A percentile compares a stretch with the other conserved stretches of the same genome.
Evolutionary conservation across 2,888 invertebrate genomes (phyloP).

Genomic region (Plagodis dolabraria): DNA sequence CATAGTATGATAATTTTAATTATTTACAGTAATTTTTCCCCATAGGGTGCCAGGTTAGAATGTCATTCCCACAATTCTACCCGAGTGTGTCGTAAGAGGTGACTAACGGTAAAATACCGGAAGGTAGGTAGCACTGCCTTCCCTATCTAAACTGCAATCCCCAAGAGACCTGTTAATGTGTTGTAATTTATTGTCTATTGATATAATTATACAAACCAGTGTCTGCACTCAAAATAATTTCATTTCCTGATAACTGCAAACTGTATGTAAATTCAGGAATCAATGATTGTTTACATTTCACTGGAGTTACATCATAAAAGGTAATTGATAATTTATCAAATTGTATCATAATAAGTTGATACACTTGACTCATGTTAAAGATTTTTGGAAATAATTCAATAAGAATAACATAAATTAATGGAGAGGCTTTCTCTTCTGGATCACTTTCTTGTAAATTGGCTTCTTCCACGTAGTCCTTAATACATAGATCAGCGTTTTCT

Average conservation of each 20-base stretch:
- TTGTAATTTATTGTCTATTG: slow-evolving; percentile 5
- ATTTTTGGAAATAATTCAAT: slow-evolving; percentile 69
- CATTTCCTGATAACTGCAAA: slow-evolving; percentile 63
- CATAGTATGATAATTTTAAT: no score
- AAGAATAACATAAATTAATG: slow-evolving; percentile 50
- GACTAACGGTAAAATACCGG: no score
- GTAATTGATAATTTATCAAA: slow-evolving; percentile 61
- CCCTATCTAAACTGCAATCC: no score
- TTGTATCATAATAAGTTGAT: slow-evolving; percentile 69
- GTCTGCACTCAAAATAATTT: slow-evolving; percentile 68
- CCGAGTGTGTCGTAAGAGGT: no score
- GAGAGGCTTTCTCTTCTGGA: slow-evolving; percentile 18
- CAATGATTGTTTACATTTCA: slow-evolving; percentile 59
- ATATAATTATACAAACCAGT: slow-evolving; percentile 55
- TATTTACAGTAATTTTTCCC: slow-evolving; percentile 1
- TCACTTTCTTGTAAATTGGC: slow-evolving; percentile 35
- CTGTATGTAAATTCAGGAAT: slow-evolving; percentile 80
- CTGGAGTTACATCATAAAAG: slow-evolving; percentile 77
- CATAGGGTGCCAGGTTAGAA: no score
- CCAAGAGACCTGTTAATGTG: no score
- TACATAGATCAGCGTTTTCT: slow-evolving; percentile 39
- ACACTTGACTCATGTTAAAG: slow-evolving; percentile 60
- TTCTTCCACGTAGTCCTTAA: slow-evolving; percentile 32
- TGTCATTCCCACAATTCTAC: no score
- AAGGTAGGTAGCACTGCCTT: no score